phyloP scores from a whole-genome alignment of 2,888 invertebrate genomes.

The Ctena decussata region DNA sequence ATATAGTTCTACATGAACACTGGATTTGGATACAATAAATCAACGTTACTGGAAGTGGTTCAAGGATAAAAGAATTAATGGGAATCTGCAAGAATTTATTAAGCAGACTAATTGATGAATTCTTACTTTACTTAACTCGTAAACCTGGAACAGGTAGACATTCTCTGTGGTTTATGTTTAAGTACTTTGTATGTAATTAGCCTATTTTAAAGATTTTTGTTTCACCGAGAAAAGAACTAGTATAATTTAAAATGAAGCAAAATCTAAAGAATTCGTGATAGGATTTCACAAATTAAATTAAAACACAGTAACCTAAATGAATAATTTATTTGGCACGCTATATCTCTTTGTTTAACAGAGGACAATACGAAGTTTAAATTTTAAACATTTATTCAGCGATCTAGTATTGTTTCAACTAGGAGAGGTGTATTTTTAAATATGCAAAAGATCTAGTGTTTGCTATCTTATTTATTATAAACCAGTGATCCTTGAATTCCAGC shows the following conservation, averaged over 20 bases:
- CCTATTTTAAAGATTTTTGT: background rate
- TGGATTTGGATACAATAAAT: background rate
- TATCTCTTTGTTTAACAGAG: background rate
- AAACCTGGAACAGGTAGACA: too few relatives aligned
- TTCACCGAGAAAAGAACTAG: background rate
- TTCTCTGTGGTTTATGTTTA: background rate
- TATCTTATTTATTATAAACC: background rate
- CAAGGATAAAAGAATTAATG: background rate
- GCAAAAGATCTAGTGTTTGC: background rate
- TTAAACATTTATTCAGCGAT: background rate
- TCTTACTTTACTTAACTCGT: too few relatives aligned
- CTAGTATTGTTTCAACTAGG: background rate
- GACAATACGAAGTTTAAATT: background rate
- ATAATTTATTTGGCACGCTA: background rate
- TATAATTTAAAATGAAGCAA: too few relatives aligned
- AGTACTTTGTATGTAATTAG: background rate
- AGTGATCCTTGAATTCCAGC: background rate
- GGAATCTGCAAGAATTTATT: background rate
- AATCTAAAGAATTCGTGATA: too few relatives aligned
- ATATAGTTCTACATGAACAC: background rate
- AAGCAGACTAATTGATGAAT: too few relatives aligned
- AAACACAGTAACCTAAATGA: background rate
- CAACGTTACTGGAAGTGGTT: background rate
- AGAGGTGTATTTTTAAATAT: background rate
- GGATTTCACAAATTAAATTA: too few relatives aligned